Evolutionary conservation across 2,797 vertebrate genomes (phyloP).

Genomic region (Siniperca scherzeri): DNA sequence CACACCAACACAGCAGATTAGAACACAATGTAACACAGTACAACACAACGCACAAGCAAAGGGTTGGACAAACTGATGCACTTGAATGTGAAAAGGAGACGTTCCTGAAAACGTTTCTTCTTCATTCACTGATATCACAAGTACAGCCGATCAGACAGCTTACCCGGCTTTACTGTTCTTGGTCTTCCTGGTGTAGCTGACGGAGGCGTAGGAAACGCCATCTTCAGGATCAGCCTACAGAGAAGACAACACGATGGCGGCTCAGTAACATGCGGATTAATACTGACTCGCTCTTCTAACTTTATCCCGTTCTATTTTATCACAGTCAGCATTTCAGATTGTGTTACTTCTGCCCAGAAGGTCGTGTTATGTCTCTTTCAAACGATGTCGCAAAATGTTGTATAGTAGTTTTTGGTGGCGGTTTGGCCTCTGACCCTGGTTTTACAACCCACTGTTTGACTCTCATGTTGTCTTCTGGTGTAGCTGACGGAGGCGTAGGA

Average conservation of each 20-base stretch:
- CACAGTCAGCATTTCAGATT: neutral
- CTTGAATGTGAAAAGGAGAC: no score
- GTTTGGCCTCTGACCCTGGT: neutral
- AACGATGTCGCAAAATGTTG: neutral
- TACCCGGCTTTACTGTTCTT: slow-evolving; percentile 25
- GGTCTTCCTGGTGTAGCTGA: slow-evolving; percentile 19
- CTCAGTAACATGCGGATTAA: neutral
- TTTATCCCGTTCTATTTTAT: neutral
- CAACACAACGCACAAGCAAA: no score
- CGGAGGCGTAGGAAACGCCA: slow-evolving; percentile 38
- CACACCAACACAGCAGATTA: neutral
- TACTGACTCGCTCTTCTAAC: neutral
- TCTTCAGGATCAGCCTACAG: slow-evolving; percentile 37
- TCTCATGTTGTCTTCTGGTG: neutral
- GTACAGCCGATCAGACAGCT: neutral
- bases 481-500: slow-evolving; percentile 45
- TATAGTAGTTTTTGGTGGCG: neutral
- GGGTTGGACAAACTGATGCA: no score
- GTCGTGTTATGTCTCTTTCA: neutral
- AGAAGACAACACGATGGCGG: neutral
- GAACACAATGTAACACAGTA: no score
- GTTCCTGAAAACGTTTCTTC: no score
- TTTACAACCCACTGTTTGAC: neutral
- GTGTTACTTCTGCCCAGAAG: neutral
- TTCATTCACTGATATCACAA: neutral